Base-by-base conservation (phyloP, 2,797 vertebrate genomes). In the Cheirogaleus major region DNA sequence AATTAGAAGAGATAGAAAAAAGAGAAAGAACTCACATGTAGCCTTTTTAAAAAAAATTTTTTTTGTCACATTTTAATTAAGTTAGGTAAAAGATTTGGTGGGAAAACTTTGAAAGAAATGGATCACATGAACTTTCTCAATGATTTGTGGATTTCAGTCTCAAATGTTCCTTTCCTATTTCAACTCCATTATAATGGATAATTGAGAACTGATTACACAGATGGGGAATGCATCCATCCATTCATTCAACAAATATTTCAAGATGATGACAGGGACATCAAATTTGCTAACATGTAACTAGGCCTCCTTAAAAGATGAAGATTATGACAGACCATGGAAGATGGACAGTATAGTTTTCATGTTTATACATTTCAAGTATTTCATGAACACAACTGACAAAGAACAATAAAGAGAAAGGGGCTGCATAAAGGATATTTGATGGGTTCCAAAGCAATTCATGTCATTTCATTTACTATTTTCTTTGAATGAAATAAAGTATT, bases 171-270 rank as follows among this genome's bases (percentile, higher is more conserved):
- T 94, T 91, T 96, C 72, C 89, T 63, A 91, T 93, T 96, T 96
- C 89, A n/a, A 59, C 89, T 65, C 91, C 83, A 95, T 94, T 95
- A 89, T 57, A 76, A 86, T 76, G 91, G 94, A 89, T 95, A 91
- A 96, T 91, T 94, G 93, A 91, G 91, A 97, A 55, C 94, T 23
- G 78, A 87, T 45, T n/a, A 82, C 69, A 88, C 89, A 94, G 96
- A 96, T 91, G 95, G 93, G 82, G 61, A 93, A 89, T 35, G 70
- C 87, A 94, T 72, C 91, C 95, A 91, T 85, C 91, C 95, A 96
- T 89, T 78, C 93, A 93, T 78, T 90, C 89, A 92, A 80, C 82
- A 89, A 59, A 95, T 89, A 97, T 79, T 94, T 97, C 96, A 97
- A 96, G 86, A 86, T 15, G 52, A n/a, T 73, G 89, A 94, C 89